Evolutionary conservation across 2,113 vertebrate genomes (phyloP).

Genomic region (Colinus virginianus): DNA sequence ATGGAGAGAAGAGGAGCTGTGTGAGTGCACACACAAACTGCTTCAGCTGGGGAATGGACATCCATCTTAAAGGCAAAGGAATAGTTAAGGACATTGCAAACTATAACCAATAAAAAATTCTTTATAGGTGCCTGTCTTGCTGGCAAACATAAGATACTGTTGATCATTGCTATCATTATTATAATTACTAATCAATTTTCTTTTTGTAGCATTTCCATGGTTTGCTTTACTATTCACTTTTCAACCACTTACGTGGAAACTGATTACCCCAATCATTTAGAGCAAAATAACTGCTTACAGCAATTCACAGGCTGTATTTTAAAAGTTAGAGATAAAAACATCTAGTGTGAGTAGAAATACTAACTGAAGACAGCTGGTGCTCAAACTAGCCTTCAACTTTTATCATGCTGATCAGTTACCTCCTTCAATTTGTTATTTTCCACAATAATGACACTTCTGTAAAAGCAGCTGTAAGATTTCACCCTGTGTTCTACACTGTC

Average conservation of each 20-base stretch:
- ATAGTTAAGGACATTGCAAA: neutral
- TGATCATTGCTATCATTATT: neutral
- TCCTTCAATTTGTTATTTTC: neutral
- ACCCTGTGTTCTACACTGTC: neutral
- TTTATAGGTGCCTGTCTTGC: neutral
- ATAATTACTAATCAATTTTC: neutral
- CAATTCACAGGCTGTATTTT: neutral
- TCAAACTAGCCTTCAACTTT: neutral
- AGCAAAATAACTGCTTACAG: neutral
- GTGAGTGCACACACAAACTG: neutral
- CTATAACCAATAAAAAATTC: neutral
- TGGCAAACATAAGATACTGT: neutral
- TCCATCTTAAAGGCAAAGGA: neutral
- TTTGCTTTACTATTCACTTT: neutral
- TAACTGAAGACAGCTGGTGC: neutral
- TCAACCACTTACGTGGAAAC: neutral
- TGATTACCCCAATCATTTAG: neutral
- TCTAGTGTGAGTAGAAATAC: neutral
- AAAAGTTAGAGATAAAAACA: neutral
- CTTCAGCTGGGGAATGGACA: neutral
- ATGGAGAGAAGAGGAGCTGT: fast-evolving
- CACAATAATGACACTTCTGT: neutral
- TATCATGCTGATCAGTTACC: neutral
- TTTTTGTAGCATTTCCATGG: neutral
- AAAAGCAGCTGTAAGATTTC: neutral